Evolutionary conservation across 1,140 invertebrate species (phyloP), one percentile per base, ranked within the genome.

Genomic region (Caerostris extrusa): DNA sequence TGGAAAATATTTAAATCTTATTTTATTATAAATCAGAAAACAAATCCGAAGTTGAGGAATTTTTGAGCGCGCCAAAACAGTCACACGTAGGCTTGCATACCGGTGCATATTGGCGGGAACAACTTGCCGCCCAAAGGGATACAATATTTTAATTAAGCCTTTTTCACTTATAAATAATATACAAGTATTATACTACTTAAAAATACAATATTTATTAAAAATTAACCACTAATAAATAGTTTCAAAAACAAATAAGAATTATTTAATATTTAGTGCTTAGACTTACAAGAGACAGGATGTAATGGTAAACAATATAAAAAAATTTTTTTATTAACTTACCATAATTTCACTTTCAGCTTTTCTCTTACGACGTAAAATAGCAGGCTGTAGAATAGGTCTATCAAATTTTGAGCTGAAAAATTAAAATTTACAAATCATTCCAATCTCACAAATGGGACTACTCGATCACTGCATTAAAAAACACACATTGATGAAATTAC

Each of bases 31-130:
- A 0, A 34, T 64, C 64, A 53, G 12, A 88, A 88, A 17, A 61
- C 10, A 69, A 92, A 14, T 85, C 61, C 2, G 5, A 61, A 71
- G 57, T 90, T 58, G 3, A 85, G 50, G 81, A 92, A 92, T 81
- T 92, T 90, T 92, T 7, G 34, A 91, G 77, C 90, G 81, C 90
- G 90, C 90, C 71, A 92, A 92, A 90, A 90, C 50, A 71, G 82
- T 92, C 60, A 83, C 81, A 92, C 90, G 90, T 92, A 56, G 60
- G 17, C 82, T 57, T n/a, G 90, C 50, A 69, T 61, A 85, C 81
- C 90, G 82, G 81, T 83, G 90, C 61, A 82, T 64, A 82, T 60
- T 85, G 90, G 90, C 90, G 90, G 90, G 90, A 92, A 92, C 58
- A 64, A 85, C 89, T 92, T 92, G 90, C 77, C 90, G 90, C 90